Base-by-base conservation (phyloP, 2,888 invertebrate genomes). In the Limnephilus auricula region DNA sequence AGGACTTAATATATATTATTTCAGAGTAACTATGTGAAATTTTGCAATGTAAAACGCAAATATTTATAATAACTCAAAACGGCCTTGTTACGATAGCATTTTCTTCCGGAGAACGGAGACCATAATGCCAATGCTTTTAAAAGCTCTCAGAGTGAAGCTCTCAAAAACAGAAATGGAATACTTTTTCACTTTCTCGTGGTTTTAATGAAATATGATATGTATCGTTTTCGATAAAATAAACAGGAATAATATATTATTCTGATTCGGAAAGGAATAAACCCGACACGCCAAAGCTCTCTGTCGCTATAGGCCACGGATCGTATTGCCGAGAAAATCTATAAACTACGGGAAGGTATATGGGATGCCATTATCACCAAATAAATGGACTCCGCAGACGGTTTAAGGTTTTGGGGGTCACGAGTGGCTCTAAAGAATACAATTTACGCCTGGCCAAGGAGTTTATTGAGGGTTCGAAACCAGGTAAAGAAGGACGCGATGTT, bases 361-460 rank as follows among this genome's bases (percentile, higher is more conserved):
- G 45, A 85, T n/a, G 40, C 85, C 85, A 40, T 85, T 85, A 85
- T 85, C 85, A 85, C 85, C 85, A 85, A 85, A 85, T 85, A 85
- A 85, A 85, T 85, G 85, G 85, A 40, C 37, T 45, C n/a, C 85
- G 13, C 85, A 40, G 85, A 45, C 85, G 34, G 85, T 85, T 84
- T 84, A 84, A 84, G 84, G 84, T 84, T 85, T 40, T 40, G 85
- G 45, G n/a, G 45, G 85, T 30, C 45, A 45, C 25, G 25, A 40
- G 40, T 45, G 40, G 45, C 40, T 30, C 85, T 85, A 85, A 85
- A 85, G 85, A 85, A 85, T 45, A 85, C 40, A 40, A 40, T 85
- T 85, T 40, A 40, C 85, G 45, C 40, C 25, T 45, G 85, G 85
- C 37, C 45, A 40, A 85, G 30, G 40, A 32, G 40, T 85, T 85